Base-by-base conservation (phyloP, 2,888 invertebrate species). In the Sarcophaga rosellei region DNA sequence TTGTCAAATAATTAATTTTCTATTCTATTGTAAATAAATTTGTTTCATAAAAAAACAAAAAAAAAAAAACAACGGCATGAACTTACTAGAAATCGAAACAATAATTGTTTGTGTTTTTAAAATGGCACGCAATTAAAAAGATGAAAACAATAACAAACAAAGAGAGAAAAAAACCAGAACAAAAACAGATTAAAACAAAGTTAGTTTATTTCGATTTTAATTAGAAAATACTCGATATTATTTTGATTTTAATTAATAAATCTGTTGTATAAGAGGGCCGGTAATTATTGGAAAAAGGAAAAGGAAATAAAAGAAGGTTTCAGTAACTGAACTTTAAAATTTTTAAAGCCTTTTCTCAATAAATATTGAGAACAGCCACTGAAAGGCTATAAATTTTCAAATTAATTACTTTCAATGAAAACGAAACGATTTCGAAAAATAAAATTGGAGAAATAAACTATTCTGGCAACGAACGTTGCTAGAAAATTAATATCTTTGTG, bases 1-100 rank as follows among this genome's bases (percentile, higher is more conserved):
- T 65, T 66, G 59, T 72, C 53, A 66, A 72, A 66, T 77, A 82
- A 82, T 82, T 82, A 77, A 35, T 82, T 82, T 82, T 77, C 72
- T 47, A 72, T 82, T 77, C 61, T 61, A 70, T 76, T 76, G 57
- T 76, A 76, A 65, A 69, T 21, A 65, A 59, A 72, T 57, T 21
- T 76, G 21, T 57, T 74, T 62, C 3, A 65, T 12, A 25, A 59
- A 59, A 45, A 45, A 45, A 62, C 2, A 21, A 63, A 15, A 23
- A 63, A 15, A 65, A 44, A 21, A 70, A 57, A 68, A 45, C 70
- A 76, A 76, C 63, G 76, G 59, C 47, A 69, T 62, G 21, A 62
- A 53, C 70, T 74, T 15, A 53, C 15, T 53, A 17, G 53, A 53
- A 53, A 53, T 0, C 17, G 15, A 15, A 53, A 53, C 53, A 53